Percentiles rank a stretch among this genome's conserved stretches.
Conservation (phyloP, 2,797 vertebrate species). For the Kryptolebias ocellatus region DNA sequence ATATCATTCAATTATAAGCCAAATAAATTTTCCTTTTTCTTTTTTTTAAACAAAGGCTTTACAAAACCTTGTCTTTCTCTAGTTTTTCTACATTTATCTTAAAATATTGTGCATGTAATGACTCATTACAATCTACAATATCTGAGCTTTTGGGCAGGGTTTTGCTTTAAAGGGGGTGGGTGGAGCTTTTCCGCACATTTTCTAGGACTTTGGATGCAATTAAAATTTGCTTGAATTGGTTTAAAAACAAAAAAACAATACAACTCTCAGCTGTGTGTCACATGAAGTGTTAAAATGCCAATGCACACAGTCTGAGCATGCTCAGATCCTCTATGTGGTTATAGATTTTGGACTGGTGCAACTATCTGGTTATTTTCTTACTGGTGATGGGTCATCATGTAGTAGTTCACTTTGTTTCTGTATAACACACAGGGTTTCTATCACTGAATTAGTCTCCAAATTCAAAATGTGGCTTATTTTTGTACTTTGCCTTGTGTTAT, state of each 20-base stretch:
- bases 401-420: constrained; percentile 22
- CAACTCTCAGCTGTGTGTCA: too few relatives aligned
- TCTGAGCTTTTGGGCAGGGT: background rate
- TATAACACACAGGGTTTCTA: constrained; percentile 26
- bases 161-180: background rate
- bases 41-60: constrained; percentile 5
- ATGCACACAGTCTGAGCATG: background rate
- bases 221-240: too few relatives aligned
- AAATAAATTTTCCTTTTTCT: too few relatives aligned
- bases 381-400: constrained; percentile 58
- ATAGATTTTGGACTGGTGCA: background rate
- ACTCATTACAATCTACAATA: constrained; percentile 11
- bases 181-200: too few relatives aligned
- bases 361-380: constrained; percentile 26
- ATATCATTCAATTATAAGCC: too few relatives aligned
- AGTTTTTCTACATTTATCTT: constrained; percentile 58
- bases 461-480: constrained; percentile 36
- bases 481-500: constrained; percentile 28
- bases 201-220: too few relatives aligned
- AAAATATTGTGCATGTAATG: constrained; percentile 18
- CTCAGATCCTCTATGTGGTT: background rate
- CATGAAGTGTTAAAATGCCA: background rate
- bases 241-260: too few relatives aligned
- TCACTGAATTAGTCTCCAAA: constrained; percentile 23
- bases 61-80: constrained; percentile 30